These are phyloP conservation scores for Cygnus olor DNA, from an alignment of 2,797 vertebrate species.

Conservation along the genomic window DNA sequence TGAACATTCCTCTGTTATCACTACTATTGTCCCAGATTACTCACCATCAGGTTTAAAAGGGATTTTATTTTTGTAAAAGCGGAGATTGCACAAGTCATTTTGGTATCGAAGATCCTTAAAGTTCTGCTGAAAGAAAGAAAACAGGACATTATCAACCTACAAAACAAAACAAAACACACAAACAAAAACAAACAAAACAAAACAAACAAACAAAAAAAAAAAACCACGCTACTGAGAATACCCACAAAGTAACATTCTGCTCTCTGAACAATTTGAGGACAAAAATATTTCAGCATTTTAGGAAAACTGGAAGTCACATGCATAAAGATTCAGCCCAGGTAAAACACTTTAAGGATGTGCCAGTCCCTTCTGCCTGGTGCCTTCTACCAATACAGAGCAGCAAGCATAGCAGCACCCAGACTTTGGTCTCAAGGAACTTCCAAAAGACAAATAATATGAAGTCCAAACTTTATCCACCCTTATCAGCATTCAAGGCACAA, in stretches of 20 bases:
- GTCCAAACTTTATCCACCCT: background rate
- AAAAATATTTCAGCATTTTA: background rate
- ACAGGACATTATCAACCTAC: slow-evolving; percentile 21
- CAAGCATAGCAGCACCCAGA: background rate
- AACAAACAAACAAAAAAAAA: too few species aligned
- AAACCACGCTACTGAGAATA: background rate
- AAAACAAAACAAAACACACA: background rate
- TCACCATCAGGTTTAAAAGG: slow-evolving; percentile 96
- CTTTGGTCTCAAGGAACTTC: background rate
- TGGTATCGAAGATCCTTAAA: slow-evolving; percentile 90
- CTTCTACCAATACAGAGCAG: background rate
- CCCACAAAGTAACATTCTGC: background rate
- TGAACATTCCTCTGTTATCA: background rate
- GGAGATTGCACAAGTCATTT: slow-evolving; percentile 94
- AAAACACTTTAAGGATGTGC: background rate
- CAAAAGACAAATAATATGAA: background rate
- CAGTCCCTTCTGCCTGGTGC: background rate
- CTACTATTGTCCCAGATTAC: slow-evolving; percentile 31
- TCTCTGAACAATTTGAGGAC: background rate
- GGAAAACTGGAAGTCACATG: background rate
- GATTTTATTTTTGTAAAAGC: slow-evolving; percentile 98
- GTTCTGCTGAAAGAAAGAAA: slow-evolving; percentile 84
- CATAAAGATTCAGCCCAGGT: background rate
- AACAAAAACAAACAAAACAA: background rate
- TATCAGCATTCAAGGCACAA: background rate